A percentile compares a stretch with the other conserved stretches of the same genome.
phyloP scores from a whole-genome alignment of 1,140 invertebrate genomes.

The Euura saliciscinereae region DNA sequence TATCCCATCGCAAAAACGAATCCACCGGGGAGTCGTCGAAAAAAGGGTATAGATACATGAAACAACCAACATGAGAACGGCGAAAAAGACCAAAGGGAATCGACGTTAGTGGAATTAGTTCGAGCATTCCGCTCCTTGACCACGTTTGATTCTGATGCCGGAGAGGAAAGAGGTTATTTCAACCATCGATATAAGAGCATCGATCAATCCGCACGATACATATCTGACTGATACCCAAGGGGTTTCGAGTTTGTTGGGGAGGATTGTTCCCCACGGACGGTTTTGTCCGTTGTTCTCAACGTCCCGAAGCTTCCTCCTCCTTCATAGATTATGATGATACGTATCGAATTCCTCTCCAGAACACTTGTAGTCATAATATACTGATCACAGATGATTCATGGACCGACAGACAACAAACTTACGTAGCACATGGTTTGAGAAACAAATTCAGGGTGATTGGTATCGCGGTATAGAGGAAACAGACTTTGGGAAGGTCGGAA shows the following conservation, averaged over 20 bases:
- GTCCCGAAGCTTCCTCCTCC: no score
- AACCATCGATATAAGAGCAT: background rate
- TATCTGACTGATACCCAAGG: background rate
- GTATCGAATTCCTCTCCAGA: no score
- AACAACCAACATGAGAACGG: background rate
- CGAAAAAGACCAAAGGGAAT: background rate
- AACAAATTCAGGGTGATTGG: no score
- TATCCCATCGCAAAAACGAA: background rate
- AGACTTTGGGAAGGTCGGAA: no score
- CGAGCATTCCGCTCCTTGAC: background rate
- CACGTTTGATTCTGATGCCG: background rate
- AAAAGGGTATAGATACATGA: background rate
- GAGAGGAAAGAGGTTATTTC: background rate
- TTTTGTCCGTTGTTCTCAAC: no score
- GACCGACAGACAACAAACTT: no score
- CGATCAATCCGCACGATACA: background rate
- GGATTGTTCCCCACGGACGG: background rate
- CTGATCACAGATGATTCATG: no score
- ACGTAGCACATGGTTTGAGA: no score
- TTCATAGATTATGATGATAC: no score
- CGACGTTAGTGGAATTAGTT: background rate
- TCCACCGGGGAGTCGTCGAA: background rate
- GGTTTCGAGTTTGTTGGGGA: background rate
- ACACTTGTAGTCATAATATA: no score
- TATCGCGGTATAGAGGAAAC: no score